These are phyloP conservation scores for Lydus trimaculatus DNA, from an alignment of 2,888 invertebrate genomes.

Conservation along the genomic window DNA sequence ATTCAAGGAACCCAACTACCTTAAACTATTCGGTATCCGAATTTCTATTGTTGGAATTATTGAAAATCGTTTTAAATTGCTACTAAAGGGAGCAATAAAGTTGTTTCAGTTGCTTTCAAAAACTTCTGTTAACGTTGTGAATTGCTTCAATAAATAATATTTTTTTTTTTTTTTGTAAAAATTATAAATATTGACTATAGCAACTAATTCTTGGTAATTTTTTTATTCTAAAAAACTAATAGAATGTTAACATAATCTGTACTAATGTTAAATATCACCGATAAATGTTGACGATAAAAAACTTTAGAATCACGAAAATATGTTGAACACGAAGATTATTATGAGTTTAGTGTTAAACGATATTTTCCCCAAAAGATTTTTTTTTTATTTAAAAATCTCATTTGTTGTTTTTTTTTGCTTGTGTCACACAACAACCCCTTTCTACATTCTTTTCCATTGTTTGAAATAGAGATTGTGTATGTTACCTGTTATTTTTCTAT, in stretches of 20 bases:
- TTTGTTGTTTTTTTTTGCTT: slow-evolving; percentile 21
- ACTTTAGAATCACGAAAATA: slow-evolving; percentile 26
- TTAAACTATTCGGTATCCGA: not conserved
- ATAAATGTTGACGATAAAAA: slow-evolving; percentile 26
- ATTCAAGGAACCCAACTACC: not conserved
- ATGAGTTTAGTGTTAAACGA: slow-evolving; percentile 13
- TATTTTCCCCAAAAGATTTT: slow-evolving; percentile 17
- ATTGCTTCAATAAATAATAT: not conserved
- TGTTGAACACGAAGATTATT: slow-evolving; percentile 13
- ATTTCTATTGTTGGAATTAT: slow-evolving; percentile 4
- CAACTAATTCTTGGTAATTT: not conserved
- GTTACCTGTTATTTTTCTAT: slow-evolving; percentile 11
- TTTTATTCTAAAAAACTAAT: slow-evolving; percentile 5
- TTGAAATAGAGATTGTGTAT: slow-evolving; percentile 4
- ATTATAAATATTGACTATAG: not conserved
- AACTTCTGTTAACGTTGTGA: slow-evolving; percentile 1
- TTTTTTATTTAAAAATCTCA: slow-evolving; percentile 22
- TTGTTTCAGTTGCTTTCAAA: slow-evolving; percentile 10
- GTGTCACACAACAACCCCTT: slow-evolving; percentile 13
- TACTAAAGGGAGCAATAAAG: not conserved
- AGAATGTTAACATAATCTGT: slow-evolving; percentile 26
- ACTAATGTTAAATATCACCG: slow-evolving; percentile 16
- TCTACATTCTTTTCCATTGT: not conserved
- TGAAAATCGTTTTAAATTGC: slow-evolving; percentile 3
- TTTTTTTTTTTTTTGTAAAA: not conserved